phyloP scores from a whole-genome alignment of 2,888 invertebrate species.

The Habroteleia sp. region DNA sequence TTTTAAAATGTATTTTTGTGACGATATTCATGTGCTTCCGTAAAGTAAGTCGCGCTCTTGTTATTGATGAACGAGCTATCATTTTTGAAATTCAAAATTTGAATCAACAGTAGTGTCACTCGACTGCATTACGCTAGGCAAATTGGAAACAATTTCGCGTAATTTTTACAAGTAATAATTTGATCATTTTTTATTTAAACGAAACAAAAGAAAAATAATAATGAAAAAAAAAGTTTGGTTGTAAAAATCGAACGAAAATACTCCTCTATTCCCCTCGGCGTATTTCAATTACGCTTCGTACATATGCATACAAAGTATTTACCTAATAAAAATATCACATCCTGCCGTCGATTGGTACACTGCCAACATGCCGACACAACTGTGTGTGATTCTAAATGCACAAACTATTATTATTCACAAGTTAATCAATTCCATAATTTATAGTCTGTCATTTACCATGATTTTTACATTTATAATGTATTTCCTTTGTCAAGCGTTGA shows the following conservation, averaged over 20 bases:
- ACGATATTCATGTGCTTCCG: neutral
- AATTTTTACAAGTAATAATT: no score
- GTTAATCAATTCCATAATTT: conserved; percentile 49
- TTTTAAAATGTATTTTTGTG: neutral
- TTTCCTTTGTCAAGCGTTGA: conserved; percentile 18
- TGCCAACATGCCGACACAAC: conserved; percentile 45
- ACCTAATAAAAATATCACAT: conserved; percentile 58
- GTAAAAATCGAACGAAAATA: conserved; percentile 5
- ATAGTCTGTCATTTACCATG: conserved; percentile 3
- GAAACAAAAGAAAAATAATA: no score
- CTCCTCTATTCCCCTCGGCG: neutral
- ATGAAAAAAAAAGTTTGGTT: no score
- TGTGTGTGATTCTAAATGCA: conserved; percentile 45
- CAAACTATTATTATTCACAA: conserved; percentile 50
- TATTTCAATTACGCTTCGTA: conserved; percentile 30
- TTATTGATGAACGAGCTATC: neutral
- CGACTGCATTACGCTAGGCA: no score
- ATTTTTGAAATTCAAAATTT: conserved; percentile 7
- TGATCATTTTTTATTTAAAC: no score
- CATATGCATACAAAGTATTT: conserved; percentile 54
- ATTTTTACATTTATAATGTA: conserved; percentile 2
- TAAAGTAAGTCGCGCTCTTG: neutral
- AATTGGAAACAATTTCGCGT: no score
- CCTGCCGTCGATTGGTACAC: conserved; percentile 46
- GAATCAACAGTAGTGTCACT: conserved; percentile 2